Percentiles rank a stretch among this genome's conserved stretches.
Evolutionary conservation across 1,140 invertebrate genomes (phyloP).

Genomic region (Archivesica marissinica): DNA sequence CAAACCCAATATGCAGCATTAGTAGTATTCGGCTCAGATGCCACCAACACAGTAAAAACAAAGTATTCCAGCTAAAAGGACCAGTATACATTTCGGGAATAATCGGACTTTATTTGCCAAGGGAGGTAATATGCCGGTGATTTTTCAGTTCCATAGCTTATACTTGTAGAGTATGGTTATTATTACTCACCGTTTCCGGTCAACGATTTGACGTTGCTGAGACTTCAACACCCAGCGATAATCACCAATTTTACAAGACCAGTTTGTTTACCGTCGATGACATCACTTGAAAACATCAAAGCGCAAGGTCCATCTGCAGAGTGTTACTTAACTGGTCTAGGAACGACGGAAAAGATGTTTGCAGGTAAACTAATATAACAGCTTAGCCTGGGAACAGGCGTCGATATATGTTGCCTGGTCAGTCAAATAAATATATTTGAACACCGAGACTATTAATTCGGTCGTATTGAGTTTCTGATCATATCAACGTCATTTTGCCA

Average conservation of each 20-base stretch:
- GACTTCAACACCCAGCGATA: slow-evolving; percentile 24
- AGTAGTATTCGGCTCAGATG: not conserved
- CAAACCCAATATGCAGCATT: not conserved
- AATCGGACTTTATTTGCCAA: not conserved
- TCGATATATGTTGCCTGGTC: too few species aligned
- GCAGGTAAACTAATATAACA: slow-evolving; percentile 3
- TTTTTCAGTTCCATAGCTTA: not conserved
- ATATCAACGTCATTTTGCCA: too few species aligned
- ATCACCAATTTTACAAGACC: slow-evolving; percentile 32
- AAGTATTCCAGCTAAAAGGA: not conserved
- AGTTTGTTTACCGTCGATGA: slow-evolving; percentile 14
- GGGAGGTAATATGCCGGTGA: too few species aligned
- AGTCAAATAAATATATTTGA: too few species aligned
- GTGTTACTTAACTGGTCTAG: slow-evolving; percentile 28
- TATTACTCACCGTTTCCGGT: not conserved
- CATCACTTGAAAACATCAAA: not conserved
- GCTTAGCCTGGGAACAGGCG: too few species aligned
- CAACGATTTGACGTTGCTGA: slow-evolving; percentile 27
- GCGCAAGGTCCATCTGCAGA: not conserved
- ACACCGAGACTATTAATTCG: too few species aligned
- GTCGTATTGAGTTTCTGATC: too few species aligned
- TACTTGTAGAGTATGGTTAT: not conserved
- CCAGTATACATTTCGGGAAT: not conserved
- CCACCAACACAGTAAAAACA: not conserved
- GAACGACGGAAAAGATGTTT: slow-evolving; percentile 28